A percentile compares a stretch with the other conserved stretches of the same genome.
phyloP scores from a whole-genome alignment of 2,888 invertebrate genomes.

The Bedellia somnulentella region DNA sequence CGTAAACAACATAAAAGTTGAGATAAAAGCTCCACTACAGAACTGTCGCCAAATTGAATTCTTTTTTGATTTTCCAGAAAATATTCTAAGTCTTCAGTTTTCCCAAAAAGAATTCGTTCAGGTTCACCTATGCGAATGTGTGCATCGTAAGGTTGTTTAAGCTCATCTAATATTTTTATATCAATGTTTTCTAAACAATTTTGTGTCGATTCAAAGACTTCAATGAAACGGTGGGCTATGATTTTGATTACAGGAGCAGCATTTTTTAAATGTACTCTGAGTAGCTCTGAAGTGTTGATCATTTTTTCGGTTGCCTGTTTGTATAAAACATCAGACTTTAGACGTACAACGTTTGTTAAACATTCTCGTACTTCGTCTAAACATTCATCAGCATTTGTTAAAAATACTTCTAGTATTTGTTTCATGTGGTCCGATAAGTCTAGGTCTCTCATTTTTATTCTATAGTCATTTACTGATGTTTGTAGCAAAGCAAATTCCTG shows the following conservation, averaged over 20 bases:
- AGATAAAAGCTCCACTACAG: conserved; percentile 15
- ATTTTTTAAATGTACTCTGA: conserved; percentile 12
- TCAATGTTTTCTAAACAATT: conserved; percentile 17
- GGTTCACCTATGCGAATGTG: too few relatives aligned
- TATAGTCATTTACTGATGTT: conserved; percentile 23
- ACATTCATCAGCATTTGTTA: conserved; percentile 23
- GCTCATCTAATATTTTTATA: conserved; percentile 17
- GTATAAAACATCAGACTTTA: conserved; percentile 25
- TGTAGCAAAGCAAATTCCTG: conserved; percentile 31
- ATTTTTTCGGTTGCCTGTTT: conserved; percentile 19
- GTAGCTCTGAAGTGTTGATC: conserved; percentile 11
- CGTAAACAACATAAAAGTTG: conserved; percentile 21
- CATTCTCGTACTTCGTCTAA: conserved; percentile 22
- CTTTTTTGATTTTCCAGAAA: conserved; percentile 15
- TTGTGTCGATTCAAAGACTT: conserved; percentile 16
- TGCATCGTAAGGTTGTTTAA: conserved; percentile 13
- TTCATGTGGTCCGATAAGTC: conserved; percentile 21
- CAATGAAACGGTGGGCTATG: conserved; percentile 12
- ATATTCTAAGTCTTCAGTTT: conserved; percentile 18
- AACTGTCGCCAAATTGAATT: conserved; percentile 9
- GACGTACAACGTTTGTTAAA: conserved; percentile 23
- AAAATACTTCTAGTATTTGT: conserved; percentile 20
- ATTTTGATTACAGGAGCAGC: conserved; percentile 13
- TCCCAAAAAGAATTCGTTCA: too few relatives aligned
- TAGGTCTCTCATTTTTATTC: conserved; percentile 17